Evolutionary conservation across 2,113 vertebrate species (phyloP), one percentile per base, ranked within the genome.

Genomic region (Dunckerocampus dactyliophorus): DNA sequence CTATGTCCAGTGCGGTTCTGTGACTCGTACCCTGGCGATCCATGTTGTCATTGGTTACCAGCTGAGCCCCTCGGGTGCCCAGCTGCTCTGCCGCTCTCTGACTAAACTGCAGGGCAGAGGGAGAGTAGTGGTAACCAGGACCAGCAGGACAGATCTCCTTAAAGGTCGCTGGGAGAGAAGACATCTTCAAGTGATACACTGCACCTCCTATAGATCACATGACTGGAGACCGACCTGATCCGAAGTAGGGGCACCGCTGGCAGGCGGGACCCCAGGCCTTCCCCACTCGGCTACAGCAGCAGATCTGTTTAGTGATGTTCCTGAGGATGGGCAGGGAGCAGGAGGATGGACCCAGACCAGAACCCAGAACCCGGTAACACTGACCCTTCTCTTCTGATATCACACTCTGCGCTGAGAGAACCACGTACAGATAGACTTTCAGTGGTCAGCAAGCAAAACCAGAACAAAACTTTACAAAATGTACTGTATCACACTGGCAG

Each of bases 271-370:
- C 97, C 97, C 97, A 99, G n/a, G 92, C 96, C 76, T 97, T 98
- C 39, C 97, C 97, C 0, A 99, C 95, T 0, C 95, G 93, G 75
- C 96, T 99, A 89, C 97, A 99, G 90, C 97, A 99, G 88, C 97
- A 99, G 80, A 99, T 98, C 86, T 98, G 97, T 76, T 95, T 97
- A 74, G 96, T 98, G 92, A 99, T 97, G 87, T 60, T 90, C 72
- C 91, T 92, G 56, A 92, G 83, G 68, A 99, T 92, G 46, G 95
- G 97, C 69, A 97, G 80, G 28, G 92, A 82, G 67, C 97, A 99
- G 58, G 84, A 58, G 0, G 86, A 83, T 0, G 80, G 83, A 0
- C 80, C 88, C 24, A 80, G 80, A 0, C 88, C 89, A 0, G 80
- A 77, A 0, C 75, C 89, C 53, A 92, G 82, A 0, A 93, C 87